These are phyloP conservation scores for Sebastes paucispinis DNA, from an alignment of 2,797 vertebrate species.

Conservation along the genomic window DNA sequence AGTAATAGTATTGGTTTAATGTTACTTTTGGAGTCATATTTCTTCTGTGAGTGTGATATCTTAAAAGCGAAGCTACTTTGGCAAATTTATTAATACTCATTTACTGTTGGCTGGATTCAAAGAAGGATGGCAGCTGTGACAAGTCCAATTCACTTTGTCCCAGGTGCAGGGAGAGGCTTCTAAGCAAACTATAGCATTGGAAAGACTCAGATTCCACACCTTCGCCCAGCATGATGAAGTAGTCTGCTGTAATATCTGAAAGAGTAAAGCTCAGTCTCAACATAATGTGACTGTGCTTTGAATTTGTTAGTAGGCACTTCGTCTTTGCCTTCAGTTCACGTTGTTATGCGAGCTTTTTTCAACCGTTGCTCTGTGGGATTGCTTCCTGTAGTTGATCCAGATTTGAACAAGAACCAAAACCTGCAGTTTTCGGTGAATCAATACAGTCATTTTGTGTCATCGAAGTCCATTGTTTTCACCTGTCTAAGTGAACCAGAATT, in stretches of 20 bases:
- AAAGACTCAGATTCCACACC: background rate
- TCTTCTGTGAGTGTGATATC: constrained; percentile 23
- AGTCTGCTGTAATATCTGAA: background rate
- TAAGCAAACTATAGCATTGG: background rate
- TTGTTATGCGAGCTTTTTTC: background rate
- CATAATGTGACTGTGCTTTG: background rate
- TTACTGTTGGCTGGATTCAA: constrained; percentile 11
- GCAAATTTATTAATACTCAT: constrained; percentile 25
- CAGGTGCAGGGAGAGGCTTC: background rate
- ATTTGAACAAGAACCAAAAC: background rate
- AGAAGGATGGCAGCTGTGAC: constrained; percentile 15
- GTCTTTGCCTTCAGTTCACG: background rate
- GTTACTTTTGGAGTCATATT: constrained; percentile 27
- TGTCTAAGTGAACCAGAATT: background rate
- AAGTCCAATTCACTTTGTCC: constrained; percentile 9
- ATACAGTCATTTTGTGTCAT: background rate
- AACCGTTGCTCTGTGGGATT: background rate
- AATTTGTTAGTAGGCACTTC: background rate
- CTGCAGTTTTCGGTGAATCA: background rate
- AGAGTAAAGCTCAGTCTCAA: background rate
- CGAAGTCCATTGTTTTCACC: background rate
- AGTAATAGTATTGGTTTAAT: constrained; percentile 35
- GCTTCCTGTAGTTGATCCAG: background rate
- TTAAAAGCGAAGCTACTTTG: constrained; percentile 30
- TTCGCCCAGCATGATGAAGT: background rate